Conservation (phyloP, 1,140 invertebrate species). For the Drosophila sproati region DNA sequence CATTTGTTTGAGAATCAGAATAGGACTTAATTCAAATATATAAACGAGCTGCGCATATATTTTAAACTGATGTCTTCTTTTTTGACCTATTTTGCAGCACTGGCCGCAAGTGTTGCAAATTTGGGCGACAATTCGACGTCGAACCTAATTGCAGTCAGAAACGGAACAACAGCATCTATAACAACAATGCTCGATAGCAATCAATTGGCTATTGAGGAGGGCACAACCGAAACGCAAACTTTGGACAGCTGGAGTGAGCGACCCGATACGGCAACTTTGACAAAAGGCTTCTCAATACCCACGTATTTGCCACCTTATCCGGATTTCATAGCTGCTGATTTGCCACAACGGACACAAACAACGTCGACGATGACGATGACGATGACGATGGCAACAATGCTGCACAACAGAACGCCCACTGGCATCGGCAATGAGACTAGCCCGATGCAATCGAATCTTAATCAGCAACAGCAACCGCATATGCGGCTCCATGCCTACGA, state of each 20-base stretch:
- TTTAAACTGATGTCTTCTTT: slow-evolving; percentile 50
- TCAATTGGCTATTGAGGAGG: slow-evolving; percentile 43
- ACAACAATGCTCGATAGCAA: slow-evolving; percentile 16
- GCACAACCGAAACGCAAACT: slow-evolving; percentile 33
- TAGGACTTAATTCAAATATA: not conserved
- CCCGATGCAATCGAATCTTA: slow-evolving; percentile 12
- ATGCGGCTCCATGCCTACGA: slow-evolving; percentile 68
- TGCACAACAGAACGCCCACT: not conserved
- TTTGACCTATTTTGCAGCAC: slow-evolving; percentile 68
- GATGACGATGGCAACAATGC: slow-evolving; percentile 9
- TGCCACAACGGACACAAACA: slow-evolving; percentile 50
- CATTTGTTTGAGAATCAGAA: slow-evolving; percentile 9
- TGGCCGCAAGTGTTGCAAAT: slow-evolving; percentile 46
- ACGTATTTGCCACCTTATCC: slow-evolving; percentile 77
- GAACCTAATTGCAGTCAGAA: slow-evolving; percentile 59
- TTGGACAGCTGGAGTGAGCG: slow-evolving; percentile 64
- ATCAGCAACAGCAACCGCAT: slow-evolving; percentile 41
- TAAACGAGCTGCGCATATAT: not conserved
- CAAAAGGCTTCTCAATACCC: slow-evolving; percentile 74
- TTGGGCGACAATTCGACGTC: slow-evolving; percentile 51
- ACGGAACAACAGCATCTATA: slow-evolving; percentile 24
- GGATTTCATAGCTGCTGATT: slow-evolving; percentile 68
- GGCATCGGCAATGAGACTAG: slow-evolving; percentile 10
- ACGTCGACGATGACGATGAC: slow-evolving; percentile 20
- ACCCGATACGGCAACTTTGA: slow-evolving; percentile 69